Evolutionary conservation across 2,797 vertebrate species (phyloP).

Genomic region (Phyllotis vaccarum): DNA sequence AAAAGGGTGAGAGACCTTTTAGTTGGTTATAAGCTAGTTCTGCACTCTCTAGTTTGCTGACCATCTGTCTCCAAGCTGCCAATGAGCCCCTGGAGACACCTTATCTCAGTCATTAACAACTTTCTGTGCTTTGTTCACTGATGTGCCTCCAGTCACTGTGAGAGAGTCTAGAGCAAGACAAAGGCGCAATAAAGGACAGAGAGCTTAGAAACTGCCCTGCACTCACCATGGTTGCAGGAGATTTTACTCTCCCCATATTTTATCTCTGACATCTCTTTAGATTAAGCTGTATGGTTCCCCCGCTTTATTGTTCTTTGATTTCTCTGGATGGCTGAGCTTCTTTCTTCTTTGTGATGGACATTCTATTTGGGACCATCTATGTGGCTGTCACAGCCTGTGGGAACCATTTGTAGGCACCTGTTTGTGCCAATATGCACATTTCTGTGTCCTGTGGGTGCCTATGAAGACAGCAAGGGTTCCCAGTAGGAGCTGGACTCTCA

Average conservation of each 20-base stretch:
- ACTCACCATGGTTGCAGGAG: too few species aligned
- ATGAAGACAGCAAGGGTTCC: background rate
- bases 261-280: background rate
- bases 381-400: background rate
- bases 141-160: background rate
- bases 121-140: background rate
- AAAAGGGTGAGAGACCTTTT: background rate
- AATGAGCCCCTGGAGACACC: background rate
- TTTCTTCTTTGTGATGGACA: background rate
- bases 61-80: background rate
- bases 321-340: background rate
- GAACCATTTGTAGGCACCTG: background rate
- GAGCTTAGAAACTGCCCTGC: background rate
- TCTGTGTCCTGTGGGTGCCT: background rate
- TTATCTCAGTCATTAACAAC: background rate
- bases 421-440: background rate
- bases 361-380: background rate
- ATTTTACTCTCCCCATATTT: background rate
- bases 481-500: background rate
- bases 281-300: too few species aligned
- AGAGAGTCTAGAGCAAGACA: background rate
- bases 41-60: background rate
- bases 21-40: background rate
- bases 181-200: too few species aligned
- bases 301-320: background rate